phyloP scores from a whole-genome alignment of 2,888 invertebrate genomes.

The Colostygia pectinataria region DNA sequence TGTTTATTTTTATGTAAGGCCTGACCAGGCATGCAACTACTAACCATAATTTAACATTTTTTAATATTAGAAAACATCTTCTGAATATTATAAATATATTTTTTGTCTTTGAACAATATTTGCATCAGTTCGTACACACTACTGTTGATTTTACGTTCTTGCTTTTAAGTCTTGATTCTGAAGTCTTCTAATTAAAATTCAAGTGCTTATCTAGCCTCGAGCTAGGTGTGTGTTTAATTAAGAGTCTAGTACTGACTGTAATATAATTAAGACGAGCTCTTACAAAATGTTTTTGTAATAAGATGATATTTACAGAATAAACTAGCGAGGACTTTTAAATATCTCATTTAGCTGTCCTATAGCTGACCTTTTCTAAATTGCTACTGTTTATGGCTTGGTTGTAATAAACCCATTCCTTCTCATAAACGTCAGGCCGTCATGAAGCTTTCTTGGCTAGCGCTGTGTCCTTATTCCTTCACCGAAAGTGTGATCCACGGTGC shows the following conservation, averaged over 20 bases:
- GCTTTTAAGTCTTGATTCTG: neutral
- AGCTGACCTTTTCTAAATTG: neutral
- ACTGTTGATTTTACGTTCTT: neutral
- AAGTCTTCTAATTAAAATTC: neutral
- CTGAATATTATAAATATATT: too few relatives aligned
- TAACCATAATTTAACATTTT: too few relatives aligned
- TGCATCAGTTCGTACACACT: too few relatives aligned
- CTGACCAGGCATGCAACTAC: too few relatives aligned
- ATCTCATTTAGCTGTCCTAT: neutral
- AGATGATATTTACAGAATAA: too few relatives aligned
- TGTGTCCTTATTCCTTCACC: slow-evolving; percentile 17
- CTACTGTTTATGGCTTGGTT: slow-evolving; percentile 4
- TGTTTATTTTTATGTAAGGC: too few relatives aligned
- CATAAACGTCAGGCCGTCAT: slow-evolving; percentile 19
- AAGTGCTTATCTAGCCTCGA: neutral
- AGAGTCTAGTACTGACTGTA: too few relatives aligned
- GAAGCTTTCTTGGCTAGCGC: slow-evolving; percentile 20
- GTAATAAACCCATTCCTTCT: slow-evolving; percentile 11
- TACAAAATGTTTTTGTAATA: too few relatives aligned
- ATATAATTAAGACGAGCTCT: too few relatives aligned
- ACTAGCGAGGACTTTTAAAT: too few relatives aligned
- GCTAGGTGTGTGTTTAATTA: neutral
- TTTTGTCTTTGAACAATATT: too few relatives aligned
- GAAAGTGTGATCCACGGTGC: slow-evolving; percentile 17
- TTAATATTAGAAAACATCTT: too few relatives aligned